Evolutionary conservation across 2,113 vertebrate genomes (phyloP).

Genomic region (Gobiocypris rarus): DNA sequence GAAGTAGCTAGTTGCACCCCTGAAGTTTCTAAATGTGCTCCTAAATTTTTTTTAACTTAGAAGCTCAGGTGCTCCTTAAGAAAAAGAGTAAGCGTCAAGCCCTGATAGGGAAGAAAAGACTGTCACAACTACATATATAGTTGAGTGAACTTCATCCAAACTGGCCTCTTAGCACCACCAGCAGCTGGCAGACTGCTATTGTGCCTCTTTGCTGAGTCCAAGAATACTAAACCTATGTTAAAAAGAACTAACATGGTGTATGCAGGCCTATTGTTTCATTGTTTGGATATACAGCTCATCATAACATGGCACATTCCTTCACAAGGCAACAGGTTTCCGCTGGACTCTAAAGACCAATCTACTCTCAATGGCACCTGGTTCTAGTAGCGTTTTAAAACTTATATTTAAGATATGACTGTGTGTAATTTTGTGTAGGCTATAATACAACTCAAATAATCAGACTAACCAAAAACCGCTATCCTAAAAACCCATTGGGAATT

Average conservation of each 20-base stretch:
- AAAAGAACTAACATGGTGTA: neutral
- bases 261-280: constrained; percentile 18
- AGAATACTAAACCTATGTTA: constrained; percentile 17
- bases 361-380: neutral
- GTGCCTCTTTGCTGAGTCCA: constrained; percentile 12
- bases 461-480: neutral
- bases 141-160: constrained; percentile 7
- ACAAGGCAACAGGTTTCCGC: neutral
- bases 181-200: neutral
- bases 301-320: constrained; percentile 60
- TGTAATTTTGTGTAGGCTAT: neutral
- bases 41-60: no score
- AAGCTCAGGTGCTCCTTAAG: no score
- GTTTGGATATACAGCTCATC: neutral
- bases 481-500: neutral
- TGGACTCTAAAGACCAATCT: neutral
- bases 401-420: neutral
- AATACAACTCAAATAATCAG: neutral
- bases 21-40: no score
- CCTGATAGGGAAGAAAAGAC: no score
- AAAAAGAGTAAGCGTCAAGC: no score
- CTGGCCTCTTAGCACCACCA: neutral
- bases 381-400: neutral
- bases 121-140: neutral
- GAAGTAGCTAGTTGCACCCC: no score